Percentiles rank a stretch among this genome's conserved stretches.
These are phyloP conservation scores for Pipa parva DNA, from an alignment of 2,113 vertebrate species.

Conservation along the genomic window DNA sequence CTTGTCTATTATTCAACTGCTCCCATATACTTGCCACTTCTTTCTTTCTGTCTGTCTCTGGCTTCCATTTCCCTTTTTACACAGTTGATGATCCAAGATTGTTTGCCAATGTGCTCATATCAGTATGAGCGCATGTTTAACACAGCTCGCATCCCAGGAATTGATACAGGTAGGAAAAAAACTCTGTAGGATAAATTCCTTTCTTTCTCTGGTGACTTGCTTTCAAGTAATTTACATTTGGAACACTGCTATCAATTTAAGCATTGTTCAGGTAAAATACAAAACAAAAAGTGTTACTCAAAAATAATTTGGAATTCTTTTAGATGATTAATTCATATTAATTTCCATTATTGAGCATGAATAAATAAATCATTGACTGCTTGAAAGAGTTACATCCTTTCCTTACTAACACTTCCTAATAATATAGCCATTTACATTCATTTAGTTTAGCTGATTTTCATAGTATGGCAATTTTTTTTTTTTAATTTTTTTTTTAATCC, in stretches of 20 bases:
- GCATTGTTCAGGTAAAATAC: too few species aligned
- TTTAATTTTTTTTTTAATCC: too few species aligned
- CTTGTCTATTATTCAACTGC: background rate
- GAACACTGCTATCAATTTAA: background rate
- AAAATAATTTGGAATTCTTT: too few species aligned
- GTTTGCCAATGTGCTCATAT: conserved; percentile 77
- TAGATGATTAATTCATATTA: too few species aligned
- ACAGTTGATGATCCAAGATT: conserved; percentile 78
- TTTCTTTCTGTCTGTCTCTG: conserved; percentile 39
- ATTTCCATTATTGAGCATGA: too few species aligned
- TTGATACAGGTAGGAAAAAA: conserved; percentile 67
- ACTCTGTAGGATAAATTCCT: background rate
- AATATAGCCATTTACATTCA: background rate
- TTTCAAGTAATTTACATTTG: conserved; percentile 2
- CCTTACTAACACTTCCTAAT: background rate
- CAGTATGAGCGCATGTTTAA: conserved; percentile 81
- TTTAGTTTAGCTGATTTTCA: background rate
- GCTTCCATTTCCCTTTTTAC: conserved; percentile 43
- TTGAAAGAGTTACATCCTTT: background rate
- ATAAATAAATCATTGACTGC: background rate
- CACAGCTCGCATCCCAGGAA: conserved; percentile 73
- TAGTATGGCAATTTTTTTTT: background rate
- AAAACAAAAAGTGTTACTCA: too few species aligned
- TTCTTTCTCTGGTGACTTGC: background rate
- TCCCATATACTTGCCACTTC: conserved; percentile 7